A percentile compares a stretch with the other conserved stretches of the same genome.
Evolutionary conservation across 2,113 vertebrate genomes (phyloP).

Genomic region (Bucco capensis): DNA sequence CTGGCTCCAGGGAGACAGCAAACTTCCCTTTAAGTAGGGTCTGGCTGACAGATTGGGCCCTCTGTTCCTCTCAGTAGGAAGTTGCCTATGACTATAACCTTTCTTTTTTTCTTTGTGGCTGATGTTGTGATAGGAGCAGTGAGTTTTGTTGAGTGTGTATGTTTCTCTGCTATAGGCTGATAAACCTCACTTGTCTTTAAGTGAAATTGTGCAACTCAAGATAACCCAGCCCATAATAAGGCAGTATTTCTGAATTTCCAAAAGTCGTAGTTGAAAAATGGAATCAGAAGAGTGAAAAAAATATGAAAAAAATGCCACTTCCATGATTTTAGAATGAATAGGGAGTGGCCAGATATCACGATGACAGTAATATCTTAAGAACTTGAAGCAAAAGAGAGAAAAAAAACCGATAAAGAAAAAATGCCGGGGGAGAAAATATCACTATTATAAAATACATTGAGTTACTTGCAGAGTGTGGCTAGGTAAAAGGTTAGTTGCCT

Average conservation of each 20-base stretch:
- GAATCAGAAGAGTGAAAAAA: neutral
- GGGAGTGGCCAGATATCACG: neutral
- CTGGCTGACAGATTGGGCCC: no score
- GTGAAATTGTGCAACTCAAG: neutral
- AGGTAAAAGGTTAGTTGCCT: neutral
- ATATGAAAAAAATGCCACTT: neutral
- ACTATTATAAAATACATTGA: neutral
- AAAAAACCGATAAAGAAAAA: neutral
- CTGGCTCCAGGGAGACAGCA: no score
- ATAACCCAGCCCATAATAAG: neutral
- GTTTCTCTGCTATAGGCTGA: no score
- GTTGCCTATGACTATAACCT: no score
- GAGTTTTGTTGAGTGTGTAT: no score
- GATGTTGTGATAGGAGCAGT: no score
- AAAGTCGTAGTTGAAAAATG: neutral
- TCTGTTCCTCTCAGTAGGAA: no score
- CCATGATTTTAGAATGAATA: neutral
- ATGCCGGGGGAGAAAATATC: neutral
- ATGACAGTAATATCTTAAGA: neutral
- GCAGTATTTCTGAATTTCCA: neutral
- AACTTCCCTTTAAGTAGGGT: no score
- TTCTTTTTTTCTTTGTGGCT: no score
- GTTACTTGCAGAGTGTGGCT: neutral
- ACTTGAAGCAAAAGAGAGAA: neutral
- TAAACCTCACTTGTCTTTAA: neutral